Evolutionary conservation across 92 coral and sea anemone genomes (phyloP), one percentile per base, ranked within the genome.

Genomic region (Desmophyllum pertusum): DNA sequence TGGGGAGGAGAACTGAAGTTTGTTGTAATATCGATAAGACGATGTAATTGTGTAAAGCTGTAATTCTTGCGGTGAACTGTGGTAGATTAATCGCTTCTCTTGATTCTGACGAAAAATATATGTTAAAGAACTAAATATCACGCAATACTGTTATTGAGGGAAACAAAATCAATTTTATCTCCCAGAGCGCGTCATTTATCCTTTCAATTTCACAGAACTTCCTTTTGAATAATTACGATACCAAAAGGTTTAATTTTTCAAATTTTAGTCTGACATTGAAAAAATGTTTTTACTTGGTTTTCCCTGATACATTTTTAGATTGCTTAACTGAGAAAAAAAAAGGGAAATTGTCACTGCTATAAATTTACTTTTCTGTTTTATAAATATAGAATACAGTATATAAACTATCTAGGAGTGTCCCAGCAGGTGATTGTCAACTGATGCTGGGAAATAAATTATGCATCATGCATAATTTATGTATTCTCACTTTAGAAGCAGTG

Each of bases 401-500:
- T 21, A 3, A 50, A 13, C 18, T 67, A 23, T 37, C n/a, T 15
- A 37, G 33, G 72, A 50, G 55, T 50, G 55, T 18, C 72, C 21
- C 72, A 38, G 42, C 72, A 67, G 72, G 72, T 67, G 72, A 7
- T n/a, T 67, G 11, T 72, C 33, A 72, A 5, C 37, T 72, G 36
- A 27, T 45, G 77, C 77, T 41, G 42, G 15, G 63, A 74, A 29
- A 45, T 46, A 1, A 74, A 30, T 74, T 46, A 74, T 46, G 14
- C 25, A 74, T 30, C 27, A 74, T 25, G n/a, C n/a, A n/a, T n/a
- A n/a, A n/a, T n/a, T n/a, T n/a, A 48, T 11, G 15, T 45, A 39
- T 74, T 5, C 33, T 48, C 59, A 40, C 45, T 7, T 1, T n/a
- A 19, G 39, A 17, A 75, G 65, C 45, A 75, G 43, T 50, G 63